phyloP scores from a whole-genome alignment of 2,797 vertebrate genomes.

The Discoglossus pictus region DNA sequence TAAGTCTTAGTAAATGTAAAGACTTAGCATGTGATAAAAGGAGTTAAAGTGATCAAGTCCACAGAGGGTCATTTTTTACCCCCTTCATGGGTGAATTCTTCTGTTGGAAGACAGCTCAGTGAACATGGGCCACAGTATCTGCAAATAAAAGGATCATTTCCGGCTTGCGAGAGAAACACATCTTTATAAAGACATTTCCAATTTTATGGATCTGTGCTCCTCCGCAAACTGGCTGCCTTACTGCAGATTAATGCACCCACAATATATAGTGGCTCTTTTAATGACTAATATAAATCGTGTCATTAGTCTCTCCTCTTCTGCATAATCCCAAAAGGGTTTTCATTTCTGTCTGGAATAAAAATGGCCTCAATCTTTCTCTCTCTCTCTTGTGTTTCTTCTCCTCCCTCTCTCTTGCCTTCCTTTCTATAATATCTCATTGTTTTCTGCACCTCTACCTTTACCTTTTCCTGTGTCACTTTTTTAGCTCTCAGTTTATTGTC shows the following conservation, averaged over 20 bases:
- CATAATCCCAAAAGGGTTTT: constrained; percentile 30
- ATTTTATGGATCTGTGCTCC: background rate
- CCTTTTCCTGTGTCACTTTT: too few relatives aligned
- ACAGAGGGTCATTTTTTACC: too few relatives aligned
- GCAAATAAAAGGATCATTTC: constrained; percentile 10
- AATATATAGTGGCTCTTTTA: constrained; percentile 36
- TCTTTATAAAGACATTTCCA: constrained; percentile 18
- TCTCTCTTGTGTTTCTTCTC: background rate
- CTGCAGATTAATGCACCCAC: background rate
- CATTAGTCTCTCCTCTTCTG: constrained; percentile 22
- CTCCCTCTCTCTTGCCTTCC: background rate
- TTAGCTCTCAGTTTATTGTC: too few relatives aligned
- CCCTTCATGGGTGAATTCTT: too few relatives aligned
- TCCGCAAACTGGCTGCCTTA: too few relatives aligned
- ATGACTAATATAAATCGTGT: constrained; percentile 42
- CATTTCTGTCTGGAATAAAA: constrained; percentile 36
- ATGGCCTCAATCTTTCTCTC: constrained; percentile 25
- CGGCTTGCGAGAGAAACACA: background rate
- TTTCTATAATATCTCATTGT: background rate
- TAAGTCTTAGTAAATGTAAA: too few relatives aligned
- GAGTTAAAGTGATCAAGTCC: too few relatives aligned
- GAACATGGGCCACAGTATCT: constrained; percentile 10
- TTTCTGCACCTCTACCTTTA: too few relatives aligned
- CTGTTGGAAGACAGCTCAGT: background rate
- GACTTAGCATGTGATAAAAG: too few relatives aligned